Percentiles rank a stretch among this genome's conserved stretches.
Conservation (phyloP, 2,888 invertebrate genomes). For the Acronicta alni region DNA sequence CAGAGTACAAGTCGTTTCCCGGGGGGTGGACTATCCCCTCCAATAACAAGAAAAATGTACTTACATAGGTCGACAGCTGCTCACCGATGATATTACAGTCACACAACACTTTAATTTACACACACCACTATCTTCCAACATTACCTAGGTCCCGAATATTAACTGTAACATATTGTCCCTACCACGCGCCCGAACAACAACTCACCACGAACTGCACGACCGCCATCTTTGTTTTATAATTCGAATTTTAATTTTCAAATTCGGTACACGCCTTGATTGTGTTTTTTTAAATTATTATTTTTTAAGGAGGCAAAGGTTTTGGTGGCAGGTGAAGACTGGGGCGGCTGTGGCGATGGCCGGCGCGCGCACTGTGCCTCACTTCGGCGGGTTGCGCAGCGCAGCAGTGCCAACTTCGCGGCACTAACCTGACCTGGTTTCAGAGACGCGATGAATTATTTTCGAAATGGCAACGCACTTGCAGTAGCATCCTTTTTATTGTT, state of each 20-base stretch:
- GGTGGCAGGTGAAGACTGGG: conserved; percentile 60
- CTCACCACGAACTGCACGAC: conserved; percentile 18
- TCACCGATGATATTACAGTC: conserved; percentile 29
- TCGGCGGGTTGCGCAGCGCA: conserved; percentile 67
- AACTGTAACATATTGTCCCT: conserved; percentile 59
- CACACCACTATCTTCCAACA: conserved; percentile 55
- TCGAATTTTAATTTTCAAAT: conserved; percentile 47
- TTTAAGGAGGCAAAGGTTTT: conserved; percentile 58
- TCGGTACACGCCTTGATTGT: conserved; percentile 54
- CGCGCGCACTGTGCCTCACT: conserved; percentile 65
- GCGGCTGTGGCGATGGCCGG: conserved; percentile 62
- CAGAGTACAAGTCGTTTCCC: conserved; percentile 3
- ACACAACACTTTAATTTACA: conserved; percentile 52
- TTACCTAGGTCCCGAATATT: conserved; percentile 56
- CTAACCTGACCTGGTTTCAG: conserved; percentile 78
- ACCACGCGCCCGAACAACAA: conserved; percentile 16
- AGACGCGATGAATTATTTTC: conserved; percentile 82
- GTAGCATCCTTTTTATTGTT: conserved; percentile 61
- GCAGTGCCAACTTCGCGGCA: conserved; percentile 62
- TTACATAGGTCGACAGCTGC: conserved; percentile 41
- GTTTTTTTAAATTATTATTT: conserved; percentile 62
- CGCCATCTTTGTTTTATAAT: conserved; percentile 53
- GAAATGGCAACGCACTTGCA: conserved; percentile 82
- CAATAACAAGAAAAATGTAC: conserved; percentile 30
- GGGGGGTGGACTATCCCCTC: conserved; percentile 19